Percentiles rank a stretch among this genome's conserved stretches.
These are phyloP conservation scores for Hartigia nigra DNA, from an alignment of 2,888 invertebrate species.

Conservation along the genomic window DNA sequence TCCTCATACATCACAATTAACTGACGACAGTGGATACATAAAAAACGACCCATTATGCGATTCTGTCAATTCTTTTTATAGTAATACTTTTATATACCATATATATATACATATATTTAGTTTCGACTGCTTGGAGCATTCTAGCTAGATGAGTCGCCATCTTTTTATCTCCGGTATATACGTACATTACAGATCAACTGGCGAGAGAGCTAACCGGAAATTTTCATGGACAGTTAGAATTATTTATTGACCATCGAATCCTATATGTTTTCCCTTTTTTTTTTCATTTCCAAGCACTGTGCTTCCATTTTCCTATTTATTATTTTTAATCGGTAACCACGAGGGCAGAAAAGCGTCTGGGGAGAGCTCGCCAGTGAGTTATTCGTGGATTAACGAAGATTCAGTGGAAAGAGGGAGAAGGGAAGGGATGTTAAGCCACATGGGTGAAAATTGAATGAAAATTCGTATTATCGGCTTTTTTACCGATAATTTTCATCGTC, in stretches of 20 bases:
- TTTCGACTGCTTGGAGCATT: background rate
- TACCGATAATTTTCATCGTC: background rate
- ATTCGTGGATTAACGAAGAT: background rate
- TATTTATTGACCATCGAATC: background rate
- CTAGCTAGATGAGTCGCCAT: background rate
- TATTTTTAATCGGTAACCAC: background rate
- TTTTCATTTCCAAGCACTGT: background rate
- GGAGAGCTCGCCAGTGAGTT: background rate
- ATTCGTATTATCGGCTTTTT: background rate
- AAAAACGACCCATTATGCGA: background rate
- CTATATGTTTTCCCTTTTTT: background rate
- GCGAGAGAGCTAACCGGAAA: background rate
- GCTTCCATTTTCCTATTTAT: background rate
- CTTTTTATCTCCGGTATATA: background rate
- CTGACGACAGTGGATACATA: background rate
- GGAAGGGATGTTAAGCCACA: background rate
- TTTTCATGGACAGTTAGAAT: background rate
- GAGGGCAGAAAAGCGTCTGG: background rate
- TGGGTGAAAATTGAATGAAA: background rate
- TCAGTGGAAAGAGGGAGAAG: no score
- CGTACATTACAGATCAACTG: background rate
- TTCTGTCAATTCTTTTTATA: background rate
- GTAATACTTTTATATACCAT: background rate
- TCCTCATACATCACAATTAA: background rate
- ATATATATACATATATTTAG: no score